phyloP scores from a whole-genome alignment of 2,888 invertebrate species.

The Dasypolia templi region DNA sequence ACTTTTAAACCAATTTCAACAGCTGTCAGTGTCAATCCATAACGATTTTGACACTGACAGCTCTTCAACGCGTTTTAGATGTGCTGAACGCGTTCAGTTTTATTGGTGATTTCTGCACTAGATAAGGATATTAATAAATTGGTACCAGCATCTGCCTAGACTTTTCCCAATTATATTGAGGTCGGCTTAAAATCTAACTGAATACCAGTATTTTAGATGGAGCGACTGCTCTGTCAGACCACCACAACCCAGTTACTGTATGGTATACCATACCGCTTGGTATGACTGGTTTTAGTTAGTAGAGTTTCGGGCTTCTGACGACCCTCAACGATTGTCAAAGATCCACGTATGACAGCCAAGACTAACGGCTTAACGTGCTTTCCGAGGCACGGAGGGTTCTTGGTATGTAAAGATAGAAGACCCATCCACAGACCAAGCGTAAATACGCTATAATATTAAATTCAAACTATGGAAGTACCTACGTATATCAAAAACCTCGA shows the following conservation, averaged over 20 bases:
- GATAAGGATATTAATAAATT: neutral
- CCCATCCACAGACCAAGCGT: neutral
- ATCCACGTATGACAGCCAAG: no score
- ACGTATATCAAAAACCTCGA: neutral
- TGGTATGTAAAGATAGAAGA: neutral
- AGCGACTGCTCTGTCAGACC: neutral
- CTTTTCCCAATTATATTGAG: neutral
- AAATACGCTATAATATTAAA: neutral
- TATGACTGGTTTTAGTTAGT: neutral
- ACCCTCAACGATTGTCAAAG: no score
- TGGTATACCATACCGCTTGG: neutral
- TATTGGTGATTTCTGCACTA: no score
- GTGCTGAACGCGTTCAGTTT: no score
- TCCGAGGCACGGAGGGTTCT: neutral
- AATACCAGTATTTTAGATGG: no score
- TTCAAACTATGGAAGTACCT: no score
- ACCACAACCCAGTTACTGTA: neutral
- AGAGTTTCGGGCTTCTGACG: neutral
- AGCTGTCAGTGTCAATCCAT: no score
- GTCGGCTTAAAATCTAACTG: neutral
- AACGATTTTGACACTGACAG: no score
- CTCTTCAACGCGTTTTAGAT: no score
- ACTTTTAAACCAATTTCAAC: no score
- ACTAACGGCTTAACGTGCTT: neutral
- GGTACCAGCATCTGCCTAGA: neutral